Conservation (phyloP, 2,797 vertebrate species). For the Lithobates pipiens region DNA sequence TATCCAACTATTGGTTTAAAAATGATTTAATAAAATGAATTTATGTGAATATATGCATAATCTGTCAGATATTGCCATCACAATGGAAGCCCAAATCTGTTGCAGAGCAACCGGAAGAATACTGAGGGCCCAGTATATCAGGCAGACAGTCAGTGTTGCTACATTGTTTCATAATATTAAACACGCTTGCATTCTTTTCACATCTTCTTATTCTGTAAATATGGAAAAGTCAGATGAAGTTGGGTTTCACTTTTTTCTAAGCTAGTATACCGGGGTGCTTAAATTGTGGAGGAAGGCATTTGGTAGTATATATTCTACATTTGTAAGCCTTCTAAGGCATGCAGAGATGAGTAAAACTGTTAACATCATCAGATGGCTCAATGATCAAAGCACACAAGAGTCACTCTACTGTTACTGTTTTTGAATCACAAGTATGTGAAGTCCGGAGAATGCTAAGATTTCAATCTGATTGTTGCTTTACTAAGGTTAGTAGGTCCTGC, state of each 20-base stretch:
- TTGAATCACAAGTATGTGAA: slow-evolving; percentile 48
- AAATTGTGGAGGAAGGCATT: not conserved
- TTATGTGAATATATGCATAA: too few relatives aligned
- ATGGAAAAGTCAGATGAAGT: not conserved
- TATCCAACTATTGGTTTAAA: too few relatives aligned
- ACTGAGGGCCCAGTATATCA: too few relatives aligned
- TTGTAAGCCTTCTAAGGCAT: not conserved
- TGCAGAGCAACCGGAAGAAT: too few relatives aligned
- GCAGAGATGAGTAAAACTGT: slow-evolving; percentile 1
- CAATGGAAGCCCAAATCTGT: too few relatives aligned
- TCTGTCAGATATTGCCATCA: too few relatives aligned
- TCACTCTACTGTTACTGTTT: slow-evolving; percentile 43
- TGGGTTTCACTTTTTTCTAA: not conserved
- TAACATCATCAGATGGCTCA: slow-evolving; percentile 13
- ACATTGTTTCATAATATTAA: too few relatives aligned
- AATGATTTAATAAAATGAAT: too few relatives aligned
- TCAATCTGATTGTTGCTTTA: slow-evolving; percentile 58
- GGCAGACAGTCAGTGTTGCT: too few relatives aligned
- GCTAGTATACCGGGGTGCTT: not conserved
- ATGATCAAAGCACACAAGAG: slow-evolving; percentile 22
- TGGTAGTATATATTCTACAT: not conserved
- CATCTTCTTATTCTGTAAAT: not conserved
- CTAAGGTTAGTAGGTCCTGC: slow-evolving; percentile 58
- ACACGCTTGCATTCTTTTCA: too few relatives aligned
- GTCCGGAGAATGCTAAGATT: slow-evolving; percentile 45